phyloP scores from a whole-genome alignment of 1,140 invertebrate species.

The Bursaphelenchus mucronatus region DNA sequence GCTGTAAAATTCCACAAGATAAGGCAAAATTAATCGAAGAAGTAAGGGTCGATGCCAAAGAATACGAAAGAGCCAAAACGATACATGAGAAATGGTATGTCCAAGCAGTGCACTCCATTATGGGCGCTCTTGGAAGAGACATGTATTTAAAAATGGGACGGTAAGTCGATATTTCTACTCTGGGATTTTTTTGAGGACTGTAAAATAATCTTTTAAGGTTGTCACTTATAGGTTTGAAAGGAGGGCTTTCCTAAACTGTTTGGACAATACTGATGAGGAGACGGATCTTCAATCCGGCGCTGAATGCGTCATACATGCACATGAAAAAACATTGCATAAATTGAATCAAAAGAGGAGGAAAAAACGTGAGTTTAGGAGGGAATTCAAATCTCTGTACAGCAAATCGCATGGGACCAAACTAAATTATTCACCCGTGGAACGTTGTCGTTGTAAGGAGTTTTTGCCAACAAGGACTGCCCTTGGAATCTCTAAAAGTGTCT shows the following conservation, averaged over 20 bases:
- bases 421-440: too few species aligned
- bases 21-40: constrained; percentile 13
- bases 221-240: constrained; percentile 2
- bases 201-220: background rate
- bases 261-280: constrained; percentile 2
- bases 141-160: constrained; percentile 20
- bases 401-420: background rate
- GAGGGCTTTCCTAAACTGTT: constrained; percentile 10
- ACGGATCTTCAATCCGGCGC: constrained; percentile 9
- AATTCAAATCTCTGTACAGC: background rate
- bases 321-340: background rate
- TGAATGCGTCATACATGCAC: background rate
- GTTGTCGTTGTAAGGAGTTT: background rate
- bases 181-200: background rate
- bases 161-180: constrained; percentile 7
- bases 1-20: background rate
- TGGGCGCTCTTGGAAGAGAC: constrained; percentile 19
- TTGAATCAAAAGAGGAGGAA: background rate
- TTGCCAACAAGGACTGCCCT: background rate
- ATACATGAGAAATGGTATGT: constrained; percentile 17
- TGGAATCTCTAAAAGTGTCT: background rate
- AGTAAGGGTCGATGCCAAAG: constrained; percentile 9
- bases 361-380: too few species aligned
- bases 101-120: constrained; percentile 14
- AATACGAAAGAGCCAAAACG: constrained; percentile 9